Conservation (phyloP, 2,888 invertebrate species). For the Agonopterix arenella region DNA sequence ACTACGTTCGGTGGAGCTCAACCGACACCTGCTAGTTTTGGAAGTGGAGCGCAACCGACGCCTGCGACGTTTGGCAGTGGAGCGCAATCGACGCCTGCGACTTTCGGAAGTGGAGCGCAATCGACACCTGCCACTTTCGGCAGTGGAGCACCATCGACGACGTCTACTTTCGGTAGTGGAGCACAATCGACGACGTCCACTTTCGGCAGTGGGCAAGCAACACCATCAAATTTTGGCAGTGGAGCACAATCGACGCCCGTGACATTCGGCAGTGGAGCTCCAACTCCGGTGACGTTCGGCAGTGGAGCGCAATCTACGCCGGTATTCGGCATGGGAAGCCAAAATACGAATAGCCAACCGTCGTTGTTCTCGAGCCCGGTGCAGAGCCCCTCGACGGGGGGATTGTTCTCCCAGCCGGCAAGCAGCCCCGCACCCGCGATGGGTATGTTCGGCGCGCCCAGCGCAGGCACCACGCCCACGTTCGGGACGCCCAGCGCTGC, state of each 20-base stretch:
- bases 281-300: slow-evolving; percentile 28
- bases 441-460: slow-evolving; percentile 38
- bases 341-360: slow-evolving; percentile 25
- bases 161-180: slow-evolving; percentile 25
- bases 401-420: slow-evolving; percentile 33
- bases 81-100: not conserved
- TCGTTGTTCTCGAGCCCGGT: slow-evolving; percentile 34
- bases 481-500: slow-evolving; percentile 39
- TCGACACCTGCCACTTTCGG: not conserved
- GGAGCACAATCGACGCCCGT: slow-evolving; percentile 25
- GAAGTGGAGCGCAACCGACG: slow-evolving; percentile 20
- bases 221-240: slow-evolving; percentile 24
- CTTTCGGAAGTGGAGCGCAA: too few relatives aligned
- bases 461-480: slow-evolving; percentile 22
- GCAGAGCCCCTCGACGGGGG: slow-evolving; percentile 26
- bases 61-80: slow-evolving; percentile 4
- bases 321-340: slow-evolving; percentile 40
- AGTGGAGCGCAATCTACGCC: slow-evolving; percentile 23
- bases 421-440: slow-evolving; percentile 21
- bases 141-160: slow-evolving; percentile 11
- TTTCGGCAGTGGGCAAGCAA: slow-evolving; percentile 24
- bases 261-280: slow-evolving; percentile 9
- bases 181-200: slow-evolving; percentile 14
- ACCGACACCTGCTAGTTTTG: slow-evolving; percentile 29
- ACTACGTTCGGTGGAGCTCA: too few relatives aligned